Percentiles rank a stretch among this genome's conserved stretches.
Evolutionary conservation across 2,888 invertebrate genomes (phyloP).

Genomic region (Agrochola lota): DNA sequence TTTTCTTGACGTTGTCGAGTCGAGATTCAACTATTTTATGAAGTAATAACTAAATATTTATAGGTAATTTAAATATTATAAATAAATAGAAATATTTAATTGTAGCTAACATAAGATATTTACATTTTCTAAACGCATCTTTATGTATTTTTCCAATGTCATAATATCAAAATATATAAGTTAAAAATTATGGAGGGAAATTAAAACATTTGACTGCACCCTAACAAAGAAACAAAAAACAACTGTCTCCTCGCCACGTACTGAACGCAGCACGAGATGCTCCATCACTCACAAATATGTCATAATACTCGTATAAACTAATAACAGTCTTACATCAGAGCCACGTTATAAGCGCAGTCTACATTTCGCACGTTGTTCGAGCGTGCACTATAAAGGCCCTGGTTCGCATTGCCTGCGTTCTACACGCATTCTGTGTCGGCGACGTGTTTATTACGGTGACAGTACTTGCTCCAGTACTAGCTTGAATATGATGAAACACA

Average conservation of each 20-base stretch:
- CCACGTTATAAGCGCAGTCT: slow-evolving; percentile 55
- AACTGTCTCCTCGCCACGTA: neutral
- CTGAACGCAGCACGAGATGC: slow-evolving; percentile 19
- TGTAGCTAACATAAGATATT: neutral
- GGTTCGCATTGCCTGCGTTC: slow-evolving; percentile 58
- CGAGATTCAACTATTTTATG: neutral
- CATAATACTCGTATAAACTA: slow-evolving; percentile 44
- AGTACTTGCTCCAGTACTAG: slow-evolving; percentile 51
- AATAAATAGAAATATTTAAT: neutral
- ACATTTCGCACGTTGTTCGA: slow-evolving; percentile 68
- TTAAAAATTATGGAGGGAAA: neutral
- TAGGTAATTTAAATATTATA: no score
- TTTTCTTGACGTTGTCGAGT: neutral
- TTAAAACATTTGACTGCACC: neutral
- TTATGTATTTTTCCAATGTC: neutral
- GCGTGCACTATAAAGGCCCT: slow-evolving; percentile 64
- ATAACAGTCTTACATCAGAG: slow-evolving; percentile 54
- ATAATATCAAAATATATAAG: no score
- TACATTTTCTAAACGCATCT: neutral
- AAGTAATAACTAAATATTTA: neutral
- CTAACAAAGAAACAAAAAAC: neutral
- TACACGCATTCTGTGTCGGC: slow-evolving; percentile 67
- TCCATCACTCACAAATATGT: slow-evolving; percentile 29
- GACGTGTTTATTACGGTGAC: slow-evolving; percentile 50
- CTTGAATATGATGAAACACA: neutral